A percentile compares a stretch with the other conserved stretches of the same genome.
These are phyloP conservation scores for Gandaritis pyraliata DNA, from an alignment of 2,888 invertebrate species.

Conservation along the genomic window DNA sequence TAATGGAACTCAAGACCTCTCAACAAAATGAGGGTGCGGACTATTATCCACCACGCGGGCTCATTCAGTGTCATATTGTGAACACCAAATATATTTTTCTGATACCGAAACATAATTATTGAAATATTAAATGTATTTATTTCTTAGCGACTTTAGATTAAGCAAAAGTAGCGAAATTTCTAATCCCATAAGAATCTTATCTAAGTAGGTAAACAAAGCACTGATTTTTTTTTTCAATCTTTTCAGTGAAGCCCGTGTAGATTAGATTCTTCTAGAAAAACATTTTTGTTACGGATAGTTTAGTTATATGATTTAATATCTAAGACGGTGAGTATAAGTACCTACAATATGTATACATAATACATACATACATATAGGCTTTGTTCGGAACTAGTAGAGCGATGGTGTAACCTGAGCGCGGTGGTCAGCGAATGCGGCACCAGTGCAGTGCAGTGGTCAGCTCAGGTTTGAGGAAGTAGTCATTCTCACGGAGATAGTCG, in stretches of 20 bases:
- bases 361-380: background rate
- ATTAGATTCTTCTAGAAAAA: too few species aligned
- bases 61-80: slow-evolving; percentile 13
- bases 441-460: slow-evolving; percentile 31
- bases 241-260: too few species aligned
- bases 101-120: background rate
- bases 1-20: slow-evolving; percentile 19
- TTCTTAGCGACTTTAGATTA: too few species aligned
- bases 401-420: slow-evolving; percentile 25
- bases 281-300: too few species aligned
- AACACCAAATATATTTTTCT: slow-evolving; percentile 3
- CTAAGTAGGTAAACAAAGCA: background rate
- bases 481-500: slow-evolving; percentile 53
- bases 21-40: slow-evolving; percentile 22
- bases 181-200: background rate
- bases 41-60: slow-evolving; percentile 21
- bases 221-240: background rate
- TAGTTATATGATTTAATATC: too few species aligned
- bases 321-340: too few species aligned
- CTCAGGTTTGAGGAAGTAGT: slow-evolving; percentile 53
- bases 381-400: slow-evolving; percentile 12
- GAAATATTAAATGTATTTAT: background rate
- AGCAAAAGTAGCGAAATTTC: too few species aligned
- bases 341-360: too few species aligned
- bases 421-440: slow-evolving; percentile 25